Evolutionary conservation across 2,888 invertebrate genomes (phyloP).

Genomic region (Camptogramma bilineatum): DNA sequence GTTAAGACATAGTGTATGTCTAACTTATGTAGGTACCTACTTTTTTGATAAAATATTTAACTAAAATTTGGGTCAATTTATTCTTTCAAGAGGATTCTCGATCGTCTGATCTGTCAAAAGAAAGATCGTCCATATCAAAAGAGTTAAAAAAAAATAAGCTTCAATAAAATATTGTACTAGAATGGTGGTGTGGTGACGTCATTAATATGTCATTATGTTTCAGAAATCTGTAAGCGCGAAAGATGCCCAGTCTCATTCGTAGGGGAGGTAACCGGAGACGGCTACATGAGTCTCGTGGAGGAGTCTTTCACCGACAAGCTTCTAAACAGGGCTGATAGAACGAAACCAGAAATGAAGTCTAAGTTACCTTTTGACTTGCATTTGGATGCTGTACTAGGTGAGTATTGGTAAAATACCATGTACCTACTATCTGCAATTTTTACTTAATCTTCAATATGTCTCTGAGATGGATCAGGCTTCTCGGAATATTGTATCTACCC

Average conservation of each 20-base stretch:
- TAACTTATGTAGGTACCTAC: no score
- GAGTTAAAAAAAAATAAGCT: neutral
- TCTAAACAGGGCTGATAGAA: conserved; percentile 66
- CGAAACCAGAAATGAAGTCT: conserved; percentile 65
- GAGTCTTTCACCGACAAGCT: conserved; percentile 78
- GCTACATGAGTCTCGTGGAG: conserved; percentile 90
- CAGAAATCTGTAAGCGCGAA: conserved; percentile 92
- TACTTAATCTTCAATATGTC: no score
- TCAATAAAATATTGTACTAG: neutral
- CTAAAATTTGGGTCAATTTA: no score
- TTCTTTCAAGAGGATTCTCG: no score
- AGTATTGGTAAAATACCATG: conserved; percentile 40
- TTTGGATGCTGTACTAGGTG: conserved; percentile 94
- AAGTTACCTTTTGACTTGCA: conserved; percentile 94
- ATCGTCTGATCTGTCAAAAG: no score
- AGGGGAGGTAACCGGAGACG: conserved; percentile 95
- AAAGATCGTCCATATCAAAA: no score
- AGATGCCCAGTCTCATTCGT: conserved; percentile 97
- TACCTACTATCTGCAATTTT: no score
- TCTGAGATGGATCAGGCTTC: no score
- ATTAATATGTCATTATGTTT: conserved; percentile 28
- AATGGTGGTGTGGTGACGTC: neutral
- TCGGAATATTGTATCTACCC: no score
- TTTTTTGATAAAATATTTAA: no score
- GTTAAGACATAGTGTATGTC: no score